phyloP scores from a whole-genome alignment of 2,797 vertebrate genomes.

The Taeniopygia guttata region DNA sequence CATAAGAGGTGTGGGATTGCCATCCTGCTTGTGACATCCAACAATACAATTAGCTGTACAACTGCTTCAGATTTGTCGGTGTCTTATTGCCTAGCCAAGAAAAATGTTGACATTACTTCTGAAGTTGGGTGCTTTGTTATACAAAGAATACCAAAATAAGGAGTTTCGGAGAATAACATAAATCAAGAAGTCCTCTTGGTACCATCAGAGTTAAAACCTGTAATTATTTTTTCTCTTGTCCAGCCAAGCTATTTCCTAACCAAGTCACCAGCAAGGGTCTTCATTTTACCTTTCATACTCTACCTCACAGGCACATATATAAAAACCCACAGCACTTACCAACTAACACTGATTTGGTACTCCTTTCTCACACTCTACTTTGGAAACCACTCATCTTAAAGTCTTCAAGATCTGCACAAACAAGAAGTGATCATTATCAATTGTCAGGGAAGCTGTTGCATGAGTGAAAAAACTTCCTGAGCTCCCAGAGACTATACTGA shows the following conservation, averaged over 20 bases:
- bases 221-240: not conserved
- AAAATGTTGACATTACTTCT: not conserved
- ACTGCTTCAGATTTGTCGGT: not conserved
- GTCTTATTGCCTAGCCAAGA: not conserved
- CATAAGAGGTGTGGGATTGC: not conserved
- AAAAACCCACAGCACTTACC: not conserved
- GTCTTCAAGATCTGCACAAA: not conserved
- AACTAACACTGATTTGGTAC: not conserved
- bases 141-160: not conserved
- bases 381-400: not conserved
- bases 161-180: not conserved
- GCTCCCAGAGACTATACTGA: not conserved
- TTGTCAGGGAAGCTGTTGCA: not conserved
- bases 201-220: not conserved
- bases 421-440: not conserved
- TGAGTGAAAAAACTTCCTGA: not conserved
- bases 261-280: not conserved
- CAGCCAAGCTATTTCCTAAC: not conserved
- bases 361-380: not conserved
- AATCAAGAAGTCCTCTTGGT: not conserved
- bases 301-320: accelerated
- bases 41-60: not conserved
- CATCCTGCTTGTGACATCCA: not conserved
- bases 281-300: not conserved
- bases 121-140: not conserved